phyloP scores from a whole-genome alignment of 2,797 vertebrate genomes.

The Gymnopithys bicolor region DNA sequence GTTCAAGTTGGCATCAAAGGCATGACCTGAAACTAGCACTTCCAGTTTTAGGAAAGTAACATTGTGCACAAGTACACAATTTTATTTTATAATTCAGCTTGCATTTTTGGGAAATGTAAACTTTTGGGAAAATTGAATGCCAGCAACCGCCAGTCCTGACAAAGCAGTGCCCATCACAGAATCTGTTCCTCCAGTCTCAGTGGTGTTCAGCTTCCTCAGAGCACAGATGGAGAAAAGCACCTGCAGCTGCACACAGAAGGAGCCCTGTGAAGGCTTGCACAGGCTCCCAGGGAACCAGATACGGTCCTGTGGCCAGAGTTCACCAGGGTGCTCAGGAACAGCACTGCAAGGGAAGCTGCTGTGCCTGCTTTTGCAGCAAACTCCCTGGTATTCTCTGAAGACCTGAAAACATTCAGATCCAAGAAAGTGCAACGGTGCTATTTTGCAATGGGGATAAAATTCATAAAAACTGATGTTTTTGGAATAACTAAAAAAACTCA shows the following conservation, averaged over 20 bases:
- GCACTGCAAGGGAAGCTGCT: accelerated
- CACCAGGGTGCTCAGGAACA: neutral
- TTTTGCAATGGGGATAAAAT: neutral
- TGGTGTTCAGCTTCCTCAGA: neutral
- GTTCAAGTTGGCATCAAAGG: neutral
- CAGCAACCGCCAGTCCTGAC: neutral
- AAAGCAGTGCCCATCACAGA: neutral
- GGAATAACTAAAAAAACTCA: neutral
- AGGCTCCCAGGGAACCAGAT: neutral
- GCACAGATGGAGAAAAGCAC: neutral
- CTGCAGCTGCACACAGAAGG: neutral
- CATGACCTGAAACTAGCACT: neutral
- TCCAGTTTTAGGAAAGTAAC: neutral
- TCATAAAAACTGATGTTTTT: neutral
- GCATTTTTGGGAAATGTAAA: neutral
- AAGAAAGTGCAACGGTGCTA: neutral
- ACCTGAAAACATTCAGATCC: neutral
- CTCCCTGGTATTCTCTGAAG: neutral
- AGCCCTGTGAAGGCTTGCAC: neutral
- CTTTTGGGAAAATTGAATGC: neutral
- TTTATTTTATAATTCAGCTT: neutral
- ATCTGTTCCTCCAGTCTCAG: neutral
- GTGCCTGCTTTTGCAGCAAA: neutral
- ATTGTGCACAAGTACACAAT: neutral
- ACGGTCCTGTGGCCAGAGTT: neutral